phyloP scores from a whole-genome alignment of 2,113 vertebrate genomes.

The Labeo catla region DNA sequence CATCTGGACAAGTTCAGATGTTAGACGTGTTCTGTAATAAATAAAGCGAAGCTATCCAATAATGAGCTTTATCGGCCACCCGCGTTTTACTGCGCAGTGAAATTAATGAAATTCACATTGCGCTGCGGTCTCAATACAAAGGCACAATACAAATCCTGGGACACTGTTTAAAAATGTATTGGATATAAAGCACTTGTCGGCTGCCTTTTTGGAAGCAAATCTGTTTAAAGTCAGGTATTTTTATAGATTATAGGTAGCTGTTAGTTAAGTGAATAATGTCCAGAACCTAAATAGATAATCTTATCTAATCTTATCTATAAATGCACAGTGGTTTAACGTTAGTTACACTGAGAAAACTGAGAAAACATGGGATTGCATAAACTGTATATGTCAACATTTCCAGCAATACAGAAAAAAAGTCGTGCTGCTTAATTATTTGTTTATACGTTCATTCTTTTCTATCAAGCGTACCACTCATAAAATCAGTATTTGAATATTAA shows the following conservation, averaged over 20 bases:
- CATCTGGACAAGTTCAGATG: slow-evolving; percentile 63
- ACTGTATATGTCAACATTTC: neutral
- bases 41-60: slow-evolving; percentile 67
- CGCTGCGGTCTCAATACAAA: slow-evolving; percentile 67
- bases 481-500: neutral
- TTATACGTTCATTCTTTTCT: neutral
- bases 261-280: neutral
- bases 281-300: no score
- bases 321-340: neutral
- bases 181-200: slow-evolving; percentile 53
- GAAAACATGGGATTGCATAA: neutral
- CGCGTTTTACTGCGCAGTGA: slow-evolving; percentile 75
- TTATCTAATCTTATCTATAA: neutral
- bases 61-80: slow-evolving; percentile 76
- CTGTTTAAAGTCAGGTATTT: neutral
- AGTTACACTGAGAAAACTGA: neutral
- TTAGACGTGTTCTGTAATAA: slow-evolving; percentile 66
- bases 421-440: neutral
- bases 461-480: neutral
- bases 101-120: slow-evolving; percentile 78
- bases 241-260: neutral
- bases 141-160: slow-evolving; percentile 52
- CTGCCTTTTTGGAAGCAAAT: slow-evolving; percentile 14
- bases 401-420: neutral
- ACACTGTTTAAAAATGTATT: slow-evolving; percentile 64